These are phyloP conservation scores for Sebastes vulpes DNA, from an alignment of 2,797 vertebrate species.

Conservation along the genomic window DNA sequence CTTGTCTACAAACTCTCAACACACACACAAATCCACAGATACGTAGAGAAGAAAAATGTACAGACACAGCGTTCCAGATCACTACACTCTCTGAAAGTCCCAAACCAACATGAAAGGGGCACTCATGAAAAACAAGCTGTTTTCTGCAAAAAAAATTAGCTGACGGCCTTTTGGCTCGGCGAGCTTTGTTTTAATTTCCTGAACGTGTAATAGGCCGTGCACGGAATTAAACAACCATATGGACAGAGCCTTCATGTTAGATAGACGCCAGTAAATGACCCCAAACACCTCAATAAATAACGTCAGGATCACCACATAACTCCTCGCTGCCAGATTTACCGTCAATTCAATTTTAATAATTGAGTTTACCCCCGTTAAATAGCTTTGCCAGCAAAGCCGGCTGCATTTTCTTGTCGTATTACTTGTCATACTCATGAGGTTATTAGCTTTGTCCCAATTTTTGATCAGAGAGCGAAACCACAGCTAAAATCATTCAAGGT, in stretches of 20 bases:
- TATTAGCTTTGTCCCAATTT: conserved; percentile 29
- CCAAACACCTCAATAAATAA: conserved; percentile 72
- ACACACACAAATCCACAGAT: conserved; percentile 7
- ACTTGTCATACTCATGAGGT: conserved; percentile 27
- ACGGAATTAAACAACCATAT: conserved; percentile 76
- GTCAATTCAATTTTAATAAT: conserved; percentile 70
- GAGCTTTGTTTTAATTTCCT: conserved; percentile 81
- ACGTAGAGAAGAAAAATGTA: conserved; percentile 22
- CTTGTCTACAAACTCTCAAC: conserved; percentile 62
- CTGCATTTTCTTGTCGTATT: conserved; percentile 35
- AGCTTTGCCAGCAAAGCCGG: conserved; percentile 44
- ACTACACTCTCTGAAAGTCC: conserved; percentile 42
- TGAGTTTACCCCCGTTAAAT: conserved; percentile 62
- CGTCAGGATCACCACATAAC: conserved; percentile 35
- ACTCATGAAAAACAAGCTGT: conserved; percentile 73
- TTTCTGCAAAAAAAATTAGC: conserved; percentile 63
- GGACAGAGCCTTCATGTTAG: conserved; percentile 50
- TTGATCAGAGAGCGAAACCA: conserved; percentile 22
- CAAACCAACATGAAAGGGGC: conserved; percentile 63
- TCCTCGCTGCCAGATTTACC: conserved; percentile 50
- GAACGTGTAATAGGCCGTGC: conserved; percentile 70
- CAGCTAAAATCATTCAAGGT: conserved; percentile 39
- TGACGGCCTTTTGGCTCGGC: conserved; percentile 59
- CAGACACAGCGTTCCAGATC: conserved; percentile 51
- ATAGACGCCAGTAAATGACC: conserved; percentile 61